These are phyloP conservation scores for Protaetia brevitarsis DNA, from an alignment of 1,140 invertebrate genomes.

Conservation along the genomic window DNA sequence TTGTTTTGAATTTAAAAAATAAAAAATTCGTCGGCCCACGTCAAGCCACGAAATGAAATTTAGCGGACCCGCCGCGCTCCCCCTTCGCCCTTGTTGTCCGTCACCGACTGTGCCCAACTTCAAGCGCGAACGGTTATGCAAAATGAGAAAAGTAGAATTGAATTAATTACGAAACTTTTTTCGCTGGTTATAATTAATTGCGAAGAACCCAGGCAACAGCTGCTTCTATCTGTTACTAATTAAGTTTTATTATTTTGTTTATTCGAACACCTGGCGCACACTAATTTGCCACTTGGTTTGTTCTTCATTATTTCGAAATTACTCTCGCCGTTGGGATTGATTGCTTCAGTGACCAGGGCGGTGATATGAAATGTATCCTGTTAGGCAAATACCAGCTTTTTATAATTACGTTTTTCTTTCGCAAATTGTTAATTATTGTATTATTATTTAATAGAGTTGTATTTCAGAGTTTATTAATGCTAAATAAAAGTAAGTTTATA, in stretches of 20 bases:
- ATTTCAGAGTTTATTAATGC: too few species aligned
- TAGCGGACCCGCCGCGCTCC: not conserved
- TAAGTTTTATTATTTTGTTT: conserved; percentile 23
- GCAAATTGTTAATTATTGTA: too few species aligned
- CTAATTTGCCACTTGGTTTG: conserved; percentile 10
- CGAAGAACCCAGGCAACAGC: conserved; percentile 17
- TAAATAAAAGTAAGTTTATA: too few species aligned
- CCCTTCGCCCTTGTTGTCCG: not conserved
- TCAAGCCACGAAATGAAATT: not conserved
- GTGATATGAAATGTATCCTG: too few species aligned
- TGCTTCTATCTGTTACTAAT: conserved; percentile 22
- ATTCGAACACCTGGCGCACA: conserved; percentile 16
- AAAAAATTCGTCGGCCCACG: too few species aligned
- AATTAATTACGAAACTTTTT: conserved; percentile 20
- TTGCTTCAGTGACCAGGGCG: too few species aligned
- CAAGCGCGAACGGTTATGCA: conserved; percentile 2
- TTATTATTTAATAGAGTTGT: too few species aligned
- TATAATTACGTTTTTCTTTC: too few species aligned
- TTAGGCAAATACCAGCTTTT: too few species aligned
- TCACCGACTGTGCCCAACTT: not conserved
- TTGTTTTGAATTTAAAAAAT: too few species aligned
- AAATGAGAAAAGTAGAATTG: conserved; percentile 12
- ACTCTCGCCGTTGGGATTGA: too few species aligned
- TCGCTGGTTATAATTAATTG: conserved; percentile 20
- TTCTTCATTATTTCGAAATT: too few species aligned